These are phyloP conservation scores for Epistrophe grossulariae DNA, from an alignment of 2,888 invertebrate genomes.

Conservation along the genomic window DNA sequence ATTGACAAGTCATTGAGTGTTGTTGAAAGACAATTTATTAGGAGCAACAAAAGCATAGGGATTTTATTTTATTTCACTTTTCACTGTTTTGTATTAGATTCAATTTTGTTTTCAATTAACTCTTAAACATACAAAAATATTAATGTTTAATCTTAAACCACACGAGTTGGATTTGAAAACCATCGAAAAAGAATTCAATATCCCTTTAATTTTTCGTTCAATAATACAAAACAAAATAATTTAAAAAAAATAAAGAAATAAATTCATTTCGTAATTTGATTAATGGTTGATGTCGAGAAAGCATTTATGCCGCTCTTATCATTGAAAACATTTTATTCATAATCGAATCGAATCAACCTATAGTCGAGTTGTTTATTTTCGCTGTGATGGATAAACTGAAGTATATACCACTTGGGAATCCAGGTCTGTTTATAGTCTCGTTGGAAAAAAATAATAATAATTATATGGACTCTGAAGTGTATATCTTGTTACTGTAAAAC, in stretches of 20 bases:
- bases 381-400: not conserved
- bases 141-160: not conserved
- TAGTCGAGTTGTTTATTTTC: not conserved
- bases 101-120: not conserved
- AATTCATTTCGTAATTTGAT: not conserved
- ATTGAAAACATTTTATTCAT: not conserved
- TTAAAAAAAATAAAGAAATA: not conserved
- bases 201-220: slow-evolving; percentile 42
- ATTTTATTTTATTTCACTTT: slow-evolving; percentile 5
- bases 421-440: not conserved
- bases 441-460: not conserved
- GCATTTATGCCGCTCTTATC: not conserved
- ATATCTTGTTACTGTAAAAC: too few species aligned
- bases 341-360: not conserved
- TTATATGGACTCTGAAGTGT: not conserved
- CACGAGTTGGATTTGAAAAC: not conserved
- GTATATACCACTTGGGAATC: not conserved
- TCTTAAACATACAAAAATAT: not conserved
- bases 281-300: not conserved
- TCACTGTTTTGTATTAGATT: not conserved
- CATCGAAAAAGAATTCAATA: not conserved
- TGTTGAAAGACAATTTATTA: slow-evolving; percentile 25
- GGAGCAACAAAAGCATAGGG: slow-evolving; percentile 41
- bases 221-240: not conserved
- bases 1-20: slow-evolving; percentile 55